Evolutionary conservation across 2,113 vertebrate genomes (phyloP), one percentile per base, ranked within the genome.

Genomic region (Chionomys nivalis): DNA sequence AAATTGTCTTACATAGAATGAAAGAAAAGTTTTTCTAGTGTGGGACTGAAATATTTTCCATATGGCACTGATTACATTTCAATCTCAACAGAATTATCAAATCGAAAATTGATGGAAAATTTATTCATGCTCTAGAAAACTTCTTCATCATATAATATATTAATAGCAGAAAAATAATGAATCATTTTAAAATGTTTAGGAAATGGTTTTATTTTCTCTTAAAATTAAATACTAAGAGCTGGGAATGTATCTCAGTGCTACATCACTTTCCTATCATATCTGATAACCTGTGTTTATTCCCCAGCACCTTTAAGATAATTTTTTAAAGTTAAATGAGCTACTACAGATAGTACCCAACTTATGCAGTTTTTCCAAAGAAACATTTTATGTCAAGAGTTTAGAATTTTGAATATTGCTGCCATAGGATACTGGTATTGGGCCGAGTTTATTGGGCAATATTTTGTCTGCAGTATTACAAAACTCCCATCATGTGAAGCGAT

Each of bases 161-260:
- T 68, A 75, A 82, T 24, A 94, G 39, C 31, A 87, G 70, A 93
- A 90, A 93, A 4, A 77, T 70, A 92, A 94, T 73, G 28, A 90
- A n/a, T 44, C 2, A 39, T 86, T 86, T 49, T 21, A 42, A 91
- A 92, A 81, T 4, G 5, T 0, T 52, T 96, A 77, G 52, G 42
- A n/a, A 86, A 91, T 49, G 0, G 76, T 39, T 82, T 87, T 58
- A 63, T 75, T 65, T 88, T 88, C 23, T 83, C 58, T 95, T 92
- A 76, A 90, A 82, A 82, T 58, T 81, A n/a, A 82, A 16, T 78
- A 52, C 7, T n/a, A 89, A 75, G 49, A 58, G 5, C 24, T 26
- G 21, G 21, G 79, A 11, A 2, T 28, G 17, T 42, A 31, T 24
- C 31, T 68, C 19, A 4, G 28, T 77, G 73, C 28, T 21, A 70